Evolutionary conservation across 2,797 vertebrate species (phyloP).

Genomic region (Varecia variegata): DNA sequence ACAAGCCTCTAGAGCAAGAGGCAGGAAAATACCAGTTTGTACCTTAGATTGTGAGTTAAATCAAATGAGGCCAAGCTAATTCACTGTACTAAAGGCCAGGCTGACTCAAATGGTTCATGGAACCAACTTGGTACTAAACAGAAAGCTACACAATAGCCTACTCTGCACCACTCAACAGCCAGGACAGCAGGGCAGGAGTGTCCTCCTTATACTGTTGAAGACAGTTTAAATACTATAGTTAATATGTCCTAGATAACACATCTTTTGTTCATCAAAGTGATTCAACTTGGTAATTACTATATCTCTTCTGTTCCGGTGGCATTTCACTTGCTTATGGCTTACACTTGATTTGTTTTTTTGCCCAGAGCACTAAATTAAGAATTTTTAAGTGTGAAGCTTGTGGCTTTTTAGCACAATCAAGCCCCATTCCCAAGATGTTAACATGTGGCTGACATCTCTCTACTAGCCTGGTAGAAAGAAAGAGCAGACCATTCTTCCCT

Average conservation of each 20-base stretch:
- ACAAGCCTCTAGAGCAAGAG: neutral
- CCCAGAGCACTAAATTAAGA: constrained; percentile 43
- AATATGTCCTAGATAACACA: neutral
- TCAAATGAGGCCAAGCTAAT: neutral
- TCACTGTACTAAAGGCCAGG: neutral
- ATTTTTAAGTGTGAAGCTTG: neutral
- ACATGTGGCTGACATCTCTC: neutral
- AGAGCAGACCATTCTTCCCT: neutral
- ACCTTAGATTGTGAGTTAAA: constrained; percentile 38
- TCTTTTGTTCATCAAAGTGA: constrained; percentile 33
- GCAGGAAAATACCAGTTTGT: constrained; percentile 2
- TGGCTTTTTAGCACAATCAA: constrained; percentile 8
- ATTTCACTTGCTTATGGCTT: constrained; percentile 40
- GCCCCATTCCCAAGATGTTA: neutral
- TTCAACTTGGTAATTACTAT: constrained; percentile 51
- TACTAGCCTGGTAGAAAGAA: neutral
- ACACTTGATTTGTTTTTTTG: neutral
- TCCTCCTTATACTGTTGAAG: neutral
- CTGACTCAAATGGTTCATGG: neutral
- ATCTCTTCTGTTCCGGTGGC: neutral
- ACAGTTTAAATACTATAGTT: constrained; percentile 39
- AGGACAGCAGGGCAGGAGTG: neutral
- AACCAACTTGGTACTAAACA: neutral
- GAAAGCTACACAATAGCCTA: neutral
- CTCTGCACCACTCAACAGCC: neutral